These are phyloP conservation scores for Onychorhynchus coronatus DNA, from an alignment of 2,113 vertebrate species.

Conservation along the genomic window DNA sequence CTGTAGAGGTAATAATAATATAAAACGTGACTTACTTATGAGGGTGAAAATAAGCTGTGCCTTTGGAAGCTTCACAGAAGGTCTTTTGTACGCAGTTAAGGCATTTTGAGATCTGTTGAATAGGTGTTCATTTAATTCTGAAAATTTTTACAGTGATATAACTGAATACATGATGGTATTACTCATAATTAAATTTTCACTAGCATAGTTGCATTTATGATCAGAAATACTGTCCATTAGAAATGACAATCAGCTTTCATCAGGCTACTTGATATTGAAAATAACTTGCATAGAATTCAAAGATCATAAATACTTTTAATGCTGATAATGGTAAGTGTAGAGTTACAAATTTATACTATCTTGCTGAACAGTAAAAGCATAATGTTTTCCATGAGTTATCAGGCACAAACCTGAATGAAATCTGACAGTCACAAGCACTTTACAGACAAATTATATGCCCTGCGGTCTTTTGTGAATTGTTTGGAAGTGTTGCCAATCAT, in stretches of 20 bases:
- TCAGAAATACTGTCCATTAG: background rate
- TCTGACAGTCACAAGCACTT: background rate
- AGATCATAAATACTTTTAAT: background rate
- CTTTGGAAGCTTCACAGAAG: background rate
- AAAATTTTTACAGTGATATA: background rate
- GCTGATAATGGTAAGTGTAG: background rate
- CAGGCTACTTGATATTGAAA: background rate
- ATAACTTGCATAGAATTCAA: background rate
- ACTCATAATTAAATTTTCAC: background rate
- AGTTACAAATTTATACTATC: background rate
- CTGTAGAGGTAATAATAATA: background rate
- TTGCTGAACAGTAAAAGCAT: background rate
- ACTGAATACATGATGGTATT: background rate
- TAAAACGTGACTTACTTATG: background rate
- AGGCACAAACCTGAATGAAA: background rate
- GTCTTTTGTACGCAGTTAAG: background rate
- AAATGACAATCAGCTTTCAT: background rate
- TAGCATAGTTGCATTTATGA: background rate
- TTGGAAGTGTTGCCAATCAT: background rate
- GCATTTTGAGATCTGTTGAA: background rate
- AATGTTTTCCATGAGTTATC: background rate
- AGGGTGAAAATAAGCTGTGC: background rate
- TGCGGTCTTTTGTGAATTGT: background rate
- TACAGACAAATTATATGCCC: background rate
- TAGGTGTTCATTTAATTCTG: background rate